phyloP scores from a whole-genome alignment of 2,888 invertebrate species.

The Drosophila algonquin region DNA sequence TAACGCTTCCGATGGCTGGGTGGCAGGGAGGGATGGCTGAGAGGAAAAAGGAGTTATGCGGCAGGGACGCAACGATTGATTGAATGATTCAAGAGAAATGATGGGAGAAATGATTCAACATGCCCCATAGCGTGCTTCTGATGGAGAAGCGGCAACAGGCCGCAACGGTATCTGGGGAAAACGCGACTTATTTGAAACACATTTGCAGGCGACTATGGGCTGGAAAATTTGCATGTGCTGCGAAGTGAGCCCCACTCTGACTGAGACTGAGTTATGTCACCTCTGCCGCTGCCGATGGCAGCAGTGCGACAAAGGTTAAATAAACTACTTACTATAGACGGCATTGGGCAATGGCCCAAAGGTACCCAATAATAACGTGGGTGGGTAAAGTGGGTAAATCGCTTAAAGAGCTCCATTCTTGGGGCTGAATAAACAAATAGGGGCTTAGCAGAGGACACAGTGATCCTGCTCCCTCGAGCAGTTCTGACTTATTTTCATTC shows the following conservation, averaged over 20 bases:
- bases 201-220: too few species aligned
- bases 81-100: conserved; percentile 1
- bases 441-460: background rate
- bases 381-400: background rate
- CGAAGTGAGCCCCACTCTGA: too few species aligned
- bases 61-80: conserved; percentile 24
- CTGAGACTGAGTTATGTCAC: conserved; percentile 47
- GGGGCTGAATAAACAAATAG: conserved; percentile 30
- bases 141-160: background rate
- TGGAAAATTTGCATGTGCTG: too few species aligned
- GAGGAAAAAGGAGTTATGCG: background rate
- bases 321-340: background rate
- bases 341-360: too few species aligned
- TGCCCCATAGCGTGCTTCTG: too few species aligned
- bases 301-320: conserved; percentile 4
- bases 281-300: too few species aligned
- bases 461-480: too few species aligned
- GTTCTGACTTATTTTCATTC: too few species aligned
- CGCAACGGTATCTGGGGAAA: background rate
- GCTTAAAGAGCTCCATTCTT: background rate
- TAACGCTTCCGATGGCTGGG: conserved; percentile 16
- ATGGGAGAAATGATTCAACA: too few species aligned
- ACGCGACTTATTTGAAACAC: too few species aligned
- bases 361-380: background rate
- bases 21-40: too few species aligned